Evolutionary conservation across 1,140 invertebrate genomes (phyloP), one percentile per base, ranked within the genome.

Genomic region (Acarapis woodi): DNA sequence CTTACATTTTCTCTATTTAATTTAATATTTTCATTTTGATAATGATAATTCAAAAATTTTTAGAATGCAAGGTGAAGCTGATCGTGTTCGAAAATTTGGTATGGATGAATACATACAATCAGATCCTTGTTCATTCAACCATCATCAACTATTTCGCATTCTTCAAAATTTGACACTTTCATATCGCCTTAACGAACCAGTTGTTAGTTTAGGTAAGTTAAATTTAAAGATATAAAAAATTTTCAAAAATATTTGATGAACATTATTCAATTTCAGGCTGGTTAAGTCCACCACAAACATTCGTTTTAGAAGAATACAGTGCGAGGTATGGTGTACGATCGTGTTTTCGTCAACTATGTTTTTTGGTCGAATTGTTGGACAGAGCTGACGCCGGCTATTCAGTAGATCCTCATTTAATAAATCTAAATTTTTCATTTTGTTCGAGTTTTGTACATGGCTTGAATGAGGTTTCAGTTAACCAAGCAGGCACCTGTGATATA

Each of bases 101-200:
- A 85, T 99, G 79, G 90, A 97, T 53, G 88, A 96, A 55, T 93
- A 77, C 54, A 94, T 97, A 44, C 83, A 83, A 48, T 85, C 87
- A 5, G 87, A 97, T 64, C 88, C 90, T 3, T 90, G 83, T 52
- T 77, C 73, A 55, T 93, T 83, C 57, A 79, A 88, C 49, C 90
- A 99, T 53, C 76, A 83, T 36, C 66, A 68, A 36, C 57, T 93
- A 26, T 97, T 97, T 55, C 76, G 73, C 52, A 67, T 71, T 32
- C 60, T 99, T 28, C 90, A 97, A 56, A 79, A 73, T 32, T 59
- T 80, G 29, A 83, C 87, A 0, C 60, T 99, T 26, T 85, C 94
- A 50, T 96, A 85, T 59, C 67, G 90, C 49, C 62, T 99, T 19
- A 79, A 74, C 53, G 90, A 97, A 63, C 80, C 82, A 2, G 59